A percentile compares a stretch with the other conserved stretches of the same genome.
These are phyloP conservation scores for Oreochromis tanganicae DNA, from an alignment of 2,113 vertebrate genomes.

Conservation along the genomic window DNA sequence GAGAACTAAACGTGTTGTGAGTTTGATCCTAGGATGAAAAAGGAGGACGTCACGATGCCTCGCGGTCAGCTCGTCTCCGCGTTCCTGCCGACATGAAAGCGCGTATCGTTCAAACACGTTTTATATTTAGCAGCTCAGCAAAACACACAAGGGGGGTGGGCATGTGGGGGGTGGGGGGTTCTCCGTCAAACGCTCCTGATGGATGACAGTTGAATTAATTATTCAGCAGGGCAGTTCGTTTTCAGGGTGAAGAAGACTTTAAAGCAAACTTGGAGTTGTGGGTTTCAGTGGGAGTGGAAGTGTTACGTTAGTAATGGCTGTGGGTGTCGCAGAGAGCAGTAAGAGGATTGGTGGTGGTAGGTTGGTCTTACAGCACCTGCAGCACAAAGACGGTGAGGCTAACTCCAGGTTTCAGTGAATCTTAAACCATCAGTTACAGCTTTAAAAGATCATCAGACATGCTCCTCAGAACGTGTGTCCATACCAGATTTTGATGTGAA, in stretches of 20 bases:
- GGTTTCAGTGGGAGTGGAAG: not conserved
- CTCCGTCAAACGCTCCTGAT: not conserved
- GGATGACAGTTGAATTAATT: not conserved
- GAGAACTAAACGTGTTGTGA: not conserved
- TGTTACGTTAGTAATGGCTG: not conserved
- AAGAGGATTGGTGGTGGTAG: not conserved
- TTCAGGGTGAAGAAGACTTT: not conserved
- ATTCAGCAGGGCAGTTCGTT: not conserved
- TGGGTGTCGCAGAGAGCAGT: not conserved
- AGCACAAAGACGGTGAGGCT: not conserved
- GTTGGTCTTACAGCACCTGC: not conserved
- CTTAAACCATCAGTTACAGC: not conserved
- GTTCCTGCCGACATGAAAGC: constrained; percentile 29
- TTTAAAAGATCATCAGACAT: not conserved
- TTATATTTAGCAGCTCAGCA: constrained; percentile 29
- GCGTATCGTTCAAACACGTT: not conserved
- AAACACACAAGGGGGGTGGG: not conserved
- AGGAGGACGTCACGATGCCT: constrained; percentile 1
- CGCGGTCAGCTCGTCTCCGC: constrained; percentile 28
- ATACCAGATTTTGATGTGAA: not conserved
- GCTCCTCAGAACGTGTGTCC: not conserved
- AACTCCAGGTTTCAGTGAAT: not conserved
- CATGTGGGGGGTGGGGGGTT: not conserved
- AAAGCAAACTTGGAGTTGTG: not conserved
- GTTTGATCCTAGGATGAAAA: constrained; percentile 23